These are phyloP conservation scores for Phlogophora meticulosa DNA, from an alignment of 2,888 invertebrate genomes.

Conservation along the genomic window DNA sequence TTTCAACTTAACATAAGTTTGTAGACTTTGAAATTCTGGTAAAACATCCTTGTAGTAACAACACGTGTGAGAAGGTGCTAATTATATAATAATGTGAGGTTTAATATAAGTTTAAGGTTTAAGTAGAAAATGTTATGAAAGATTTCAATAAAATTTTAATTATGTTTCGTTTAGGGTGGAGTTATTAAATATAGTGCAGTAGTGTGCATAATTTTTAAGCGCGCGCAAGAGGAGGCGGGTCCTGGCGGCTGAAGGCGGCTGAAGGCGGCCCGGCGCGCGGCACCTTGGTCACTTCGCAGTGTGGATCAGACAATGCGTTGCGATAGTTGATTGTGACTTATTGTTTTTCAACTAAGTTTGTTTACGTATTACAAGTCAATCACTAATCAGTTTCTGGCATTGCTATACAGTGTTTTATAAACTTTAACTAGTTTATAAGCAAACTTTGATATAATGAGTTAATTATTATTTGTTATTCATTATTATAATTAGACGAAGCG, in stretches of 20 bases:
- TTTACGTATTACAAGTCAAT: not conserved
- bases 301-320: constrained; percentile 22
- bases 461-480: constrained; percentile 22
- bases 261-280: constrained; percentile 21
- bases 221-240: constrained; percentile 55
- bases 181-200: constrained; percentile 30
- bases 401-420: constrained; percentile 15
- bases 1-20: not conserved
- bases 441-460: constrained; percentile 26
- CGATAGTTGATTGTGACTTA: not conserved
- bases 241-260: constrained; percentile 7
- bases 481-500: not conserved
- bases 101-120: not conserved
- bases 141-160: not conserved
- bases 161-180: constrained; percentile 35
- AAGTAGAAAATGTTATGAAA: not conserved
- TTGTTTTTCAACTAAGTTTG: not conserved
- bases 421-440: constrained; percentile 7
- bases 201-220: constrained; percentile 32
- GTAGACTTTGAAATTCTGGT: not conserved
- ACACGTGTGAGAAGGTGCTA: not conserved
- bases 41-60: not conserved
- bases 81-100: not conserved
- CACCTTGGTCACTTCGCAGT: constrained; percentile 24
- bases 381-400: not conserved